A percentile compares a stretch with the other conserved stretches of the same genome.
Conservation (phyloP, 1,140 invertebrate species). For the Melipona quadrifasciata region DNA sequence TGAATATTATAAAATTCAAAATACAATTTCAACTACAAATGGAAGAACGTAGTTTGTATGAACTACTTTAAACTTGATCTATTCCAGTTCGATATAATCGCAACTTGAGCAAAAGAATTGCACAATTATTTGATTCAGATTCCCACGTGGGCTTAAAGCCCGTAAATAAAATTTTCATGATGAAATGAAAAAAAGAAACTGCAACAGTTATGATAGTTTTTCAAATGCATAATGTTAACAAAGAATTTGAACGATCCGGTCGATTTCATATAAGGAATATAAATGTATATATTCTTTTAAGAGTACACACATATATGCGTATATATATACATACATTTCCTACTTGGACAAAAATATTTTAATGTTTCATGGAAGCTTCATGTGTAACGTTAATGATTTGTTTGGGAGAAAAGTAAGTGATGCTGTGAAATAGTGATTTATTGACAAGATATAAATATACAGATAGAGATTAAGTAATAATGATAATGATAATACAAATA, state of each 20-base stretch:
- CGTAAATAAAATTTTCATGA: constrained; percentile 41
- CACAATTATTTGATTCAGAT: constrained; percentile 38
- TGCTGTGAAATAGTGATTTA: constrained; percentile 81
- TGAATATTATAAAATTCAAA: background rate
- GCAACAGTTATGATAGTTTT: constrained; percentile 34
- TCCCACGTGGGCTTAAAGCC: constrained; percentile 36
- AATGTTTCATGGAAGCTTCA: constrained; percentile 66
- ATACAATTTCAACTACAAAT: constrained; percentile 1
- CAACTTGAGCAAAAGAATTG: constrained; percentile 15
- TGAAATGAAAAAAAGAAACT: constrained; percentile 1
- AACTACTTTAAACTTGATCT: constrained; percentile 4
- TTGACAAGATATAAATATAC: constrained; percentile 76
- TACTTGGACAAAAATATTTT: constrained; percentile 47
- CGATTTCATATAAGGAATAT: constrained; percentile 44
- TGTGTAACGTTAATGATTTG: constrained; percentile 65
- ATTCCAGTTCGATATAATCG: constrained; percentile 24
- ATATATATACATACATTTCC: constrained; percentile 12
- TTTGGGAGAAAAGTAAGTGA: constrained; percentile 74
- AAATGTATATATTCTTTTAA: constrained; percentile 28
- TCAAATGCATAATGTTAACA: background rate
- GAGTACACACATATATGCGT: background rate
- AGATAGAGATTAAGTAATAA: constrained; percentile 73
- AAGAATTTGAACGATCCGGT: constrained; percentile 33
- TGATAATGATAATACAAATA: constrained; percentile 69
- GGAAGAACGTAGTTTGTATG: background rate